phyloP scores from a whole-genome alignment of 2,888 invertebrate genomes.

The Acanthococcus lagerstroemiae region DNA sequence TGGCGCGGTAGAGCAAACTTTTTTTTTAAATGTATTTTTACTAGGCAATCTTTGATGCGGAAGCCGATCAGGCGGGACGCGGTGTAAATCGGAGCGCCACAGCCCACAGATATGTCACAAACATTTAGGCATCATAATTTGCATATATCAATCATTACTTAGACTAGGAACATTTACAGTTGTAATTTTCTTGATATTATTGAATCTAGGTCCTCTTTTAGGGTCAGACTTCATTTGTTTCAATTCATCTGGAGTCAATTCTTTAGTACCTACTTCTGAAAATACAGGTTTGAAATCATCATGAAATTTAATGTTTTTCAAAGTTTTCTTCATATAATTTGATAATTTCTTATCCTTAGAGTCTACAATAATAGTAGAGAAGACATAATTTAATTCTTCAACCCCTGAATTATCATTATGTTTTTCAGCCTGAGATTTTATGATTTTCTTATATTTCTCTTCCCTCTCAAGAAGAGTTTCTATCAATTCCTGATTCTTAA shows the following conservation, averaged over 20 bases:
- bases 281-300: conserved; percentile 20
- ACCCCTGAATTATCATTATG: conserved; percentile 20
- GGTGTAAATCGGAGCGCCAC: too few species aligned
- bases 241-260: conserved; percentile 20
- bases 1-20: too few species aligned
- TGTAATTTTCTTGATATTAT: conserved; percentile 10
- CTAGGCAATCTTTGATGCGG: too few species aligned
- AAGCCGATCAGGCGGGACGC: too few species aligned
- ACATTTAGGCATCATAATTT: too few species aligned
- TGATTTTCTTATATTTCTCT: conserved; percentile 4
- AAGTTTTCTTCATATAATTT: conserved; percentile 18
- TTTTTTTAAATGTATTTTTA: too few species aligned
- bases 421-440: conserved; percentile 2
- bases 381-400: conserved; percentile 18
- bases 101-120: too few species aligned
- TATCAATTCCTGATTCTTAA: conserved; percentile 1
- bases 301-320: conserved; percentile 21
- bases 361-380: conserved; percentile 23
- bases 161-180: not conserved
- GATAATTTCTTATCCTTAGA: conserved; percentile 20
- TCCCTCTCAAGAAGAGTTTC: conserved; percentile 2
- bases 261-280: conserved; percentile 25
- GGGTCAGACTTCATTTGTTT: conserved; percentile 21
- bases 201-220: conserved; percentile 23
- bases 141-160: too few species aligned